A percentile compares a stretch with the other conserved stretches of the same genome.
These are phyloP conservation scores for Calameuta filiformis DNA, from an alignment of 2,888 invertebrate species.

Conservation along the genomic window DNA sequence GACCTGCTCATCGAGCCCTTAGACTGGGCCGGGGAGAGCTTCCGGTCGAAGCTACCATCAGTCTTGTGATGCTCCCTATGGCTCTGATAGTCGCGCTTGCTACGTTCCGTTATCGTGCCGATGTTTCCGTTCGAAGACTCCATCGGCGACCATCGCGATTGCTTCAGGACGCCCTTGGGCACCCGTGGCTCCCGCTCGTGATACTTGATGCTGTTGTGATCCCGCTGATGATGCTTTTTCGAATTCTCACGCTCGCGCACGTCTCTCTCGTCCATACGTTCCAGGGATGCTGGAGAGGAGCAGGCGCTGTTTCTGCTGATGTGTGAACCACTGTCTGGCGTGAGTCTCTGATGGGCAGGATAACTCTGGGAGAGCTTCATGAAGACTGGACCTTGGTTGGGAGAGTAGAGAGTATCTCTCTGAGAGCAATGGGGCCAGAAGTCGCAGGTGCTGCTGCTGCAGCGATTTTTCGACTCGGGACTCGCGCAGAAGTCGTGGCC, in stretches of 20 bases:
- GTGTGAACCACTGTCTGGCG: slow-evolving; percentile 55
- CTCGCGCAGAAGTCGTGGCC: slow-evolving; percentile 48
- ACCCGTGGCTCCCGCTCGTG: slow-evolving; percentile 47
- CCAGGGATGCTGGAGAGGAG: slow-evolving; percentile 64
- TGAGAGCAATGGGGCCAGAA: slow-evolving; percentile 74
- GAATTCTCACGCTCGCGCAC: slow-evolving; percentile 29
- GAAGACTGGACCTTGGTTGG: slow-evolving; percentile 49
- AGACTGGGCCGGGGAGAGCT: slow-evolving; percentile 46
- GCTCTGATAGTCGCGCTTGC: slow-evolving; percentile 39
- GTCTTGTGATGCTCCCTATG: slow-evolving; percentile 31
- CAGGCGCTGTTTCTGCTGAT: slow-evolving; percentile 51
- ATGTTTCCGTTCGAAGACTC: slow-evolving; percentile 43
- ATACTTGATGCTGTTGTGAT: slow-evolving; percentile 41
- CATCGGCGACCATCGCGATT: slow-evolving; percentile 43
- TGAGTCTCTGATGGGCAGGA: slow-evolving; percentile 66
- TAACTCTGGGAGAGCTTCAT: slow-evolving; percentile 70
- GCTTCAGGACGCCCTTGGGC: slow-evolving; percentile 50
- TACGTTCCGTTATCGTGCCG: slow-evolving; percentile 24
- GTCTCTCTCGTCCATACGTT: slow-evolving; percentile 56
- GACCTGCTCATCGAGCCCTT: slow-evolving; percentile 43
- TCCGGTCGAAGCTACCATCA: slow-evolving; percentile 39
- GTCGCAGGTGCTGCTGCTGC: slow-evolving; percentile 71
- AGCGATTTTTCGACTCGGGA: slow-evolving; percentile 62
- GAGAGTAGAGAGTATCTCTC: slow-evolving; percentile 61
- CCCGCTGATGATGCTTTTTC: slow-evolving; percentile 35